A percentile compares a stretch with the other conserved stretches of the same genome.
phyloP scores from a whole-genome alignment of 2,888 invertebrate species.

The Lasiommata megera region DNA sequence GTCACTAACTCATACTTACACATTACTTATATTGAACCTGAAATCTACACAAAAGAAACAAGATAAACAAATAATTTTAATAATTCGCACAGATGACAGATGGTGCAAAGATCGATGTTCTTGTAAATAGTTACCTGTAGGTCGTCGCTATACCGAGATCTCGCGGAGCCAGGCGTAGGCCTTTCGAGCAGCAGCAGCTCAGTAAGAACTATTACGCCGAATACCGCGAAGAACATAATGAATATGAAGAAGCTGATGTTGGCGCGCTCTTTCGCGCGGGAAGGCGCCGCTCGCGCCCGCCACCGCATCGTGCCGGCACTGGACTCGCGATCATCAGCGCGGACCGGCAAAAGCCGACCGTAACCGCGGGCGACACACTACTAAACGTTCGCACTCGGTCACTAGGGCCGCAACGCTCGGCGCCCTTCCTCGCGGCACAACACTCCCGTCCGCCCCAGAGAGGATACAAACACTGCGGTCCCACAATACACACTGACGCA shows the following conservation, averaged over 20 bases:
- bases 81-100: too few species aligned
- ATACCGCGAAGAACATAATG: conserved; percentile 94
- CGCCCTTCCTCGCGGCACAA: conserved; percentile 35
- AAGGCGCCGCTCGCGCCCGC: conserved; percentile 70
- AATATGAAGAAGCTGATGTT: conserved; percentile 95
- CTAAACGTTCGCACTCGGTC: conserved; percentile 42
- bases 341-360: conserved; percentile 44
- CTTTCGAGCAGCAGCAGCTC: conserved; percentile 85
- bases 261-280: conserved; percentile 87
- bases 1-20: too few species aligned
- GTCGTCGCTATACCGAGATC: conserved; percentile 86
- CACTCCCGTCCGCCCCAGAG: conserved; percentile 33
- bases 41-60: too few species aligned
- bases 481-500: conserved; percentile 39
- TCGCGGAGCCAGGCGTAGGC: conserved; percentile 71
- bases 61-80: too few species aligned
- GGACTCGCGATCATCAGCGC: conserved; percentile 54
- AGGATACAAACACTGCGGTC: not conserved
- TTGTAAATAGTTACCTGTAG: conserved; percentile 69
- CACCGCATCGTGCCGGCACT: conserved; percentile 67
- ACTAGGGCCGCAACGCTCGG: conserved; percentile 41
- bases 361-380: conserved; percentile 49
- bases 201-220: conserved; percentile 92
- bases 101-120: too few species aligned
- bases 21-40: too few species aligned